Evolutionary conservation across 92 coral and sea anemone genomes (phyloP), one percentile per base, ranked within the genome.

Genomic region (Epizoanthus illoricatus): DNA sequence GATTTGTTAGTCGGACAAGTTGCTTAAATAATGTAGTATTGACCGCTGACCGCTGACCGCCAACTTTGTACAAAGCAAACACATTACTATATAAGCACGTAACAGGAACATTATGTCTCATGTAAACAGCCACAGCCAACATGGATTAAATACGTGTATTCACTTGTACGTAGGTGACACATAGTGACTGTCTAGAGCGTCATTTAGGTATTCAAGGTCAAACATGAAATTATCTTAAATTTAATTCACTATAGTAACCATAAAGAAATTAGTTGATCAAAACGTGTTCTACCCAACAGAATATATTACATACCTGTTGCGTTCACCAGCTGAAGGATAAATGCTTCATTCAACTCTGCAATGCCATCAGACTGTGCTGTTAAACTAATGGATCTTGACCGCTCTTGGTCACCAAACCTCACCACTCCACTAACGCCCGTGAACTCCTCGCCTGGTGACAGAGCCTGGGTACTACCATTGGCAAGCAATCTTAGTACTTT

Each of bases 331-430:
- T 71, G 84, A 33, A 97, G 86, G 23, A 84, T 92, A 84, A 97
- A 97, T 39, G 85, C 61, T 72, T 97, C 99, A 65, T 89, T 89
- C 70, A 89, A 75, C 81, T 97, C 99, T 23, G 99, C 99, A 12
- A 87, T 61, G 21, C 86, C 79, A 65, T 97, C 99, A 41, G 88
- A 16, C 8, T 55, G 40, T 6, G 95, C 86, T 68, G 84, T 84
- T 68, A 97, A 17, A 20, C 12, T 80, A 24, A 97, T 90, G 54
- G 42, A 45, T 41, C 85, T 71, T 6, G 85, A 65, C 7, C 41
- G 7, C 9, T 36, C 71, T n/a, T 85, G 80, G 74, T 90, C 89
- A 11, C 72, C 43, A 73, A 97, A 97, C 21, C 86, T 86, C 41
- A 90, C 88, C 68, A 69, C 71, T 9, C 89, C 97, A 16, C 84